A percentile compares a stretch with the other conserved stretches of the same genome.
Evolutionary conservation across 23 tunicate genomes (phyloP).

Genomic region (Botrylloides violaceus): DNA sequence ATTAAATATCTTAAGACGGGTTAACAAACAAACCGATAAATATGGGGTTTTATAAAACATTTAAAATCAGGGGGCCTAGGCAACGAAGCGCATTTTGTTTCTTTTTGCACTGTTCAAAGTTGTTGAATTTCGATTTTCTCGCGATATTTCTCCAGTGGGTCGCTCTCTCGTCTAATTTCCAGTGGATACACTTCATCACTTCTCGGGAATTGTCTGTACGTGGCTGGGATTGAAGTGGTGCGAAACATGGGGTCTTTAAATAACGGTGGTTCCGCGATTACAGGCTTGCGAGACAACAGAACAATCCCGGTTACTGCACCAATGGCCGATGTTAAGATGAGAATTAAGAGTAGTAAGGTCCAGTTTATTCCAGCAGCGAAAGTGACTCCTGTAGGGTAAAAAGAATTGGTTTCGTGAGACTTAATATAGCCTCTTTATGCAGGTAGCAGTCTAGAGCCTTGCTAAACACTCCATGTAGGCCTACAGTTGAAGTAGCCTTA

Average conservation of each 20-base stretch:
- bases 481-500: no score
- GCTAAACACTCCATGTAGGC: no score
- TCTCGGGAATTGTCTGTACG: constrained; percentile 56
- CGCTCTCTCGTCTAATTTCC: constrained; percentile 18
- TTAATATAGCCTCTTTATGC: no score
- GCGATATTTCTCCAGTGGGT: neutral
- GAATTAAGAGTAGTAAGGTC: constrained; percentile 36
- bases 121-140: constrained; percentile 10
- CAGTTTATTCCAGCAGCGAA: constrained; percentile 28
- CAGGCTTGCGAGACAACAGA: constrained; percentile 26
- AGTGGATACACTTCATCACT: constrained; percentile 45
- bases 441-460: no score
- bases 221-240: constrained; percentile 18
- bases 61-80: no score
- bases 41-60: no score
- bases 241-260: constrained; percentile 34
- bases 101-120: constrained; percentile 8
- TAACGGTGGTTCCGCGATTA: constrained; percentile 52
- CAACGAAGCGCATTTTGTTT: no score
- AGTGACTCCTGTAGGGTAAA: neutral
- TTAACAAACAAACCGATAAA: no score
- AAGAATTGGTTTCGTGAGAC: no score
- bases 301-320: constrained; percentile 63
- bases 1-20: no score
- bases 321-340: constrained; percentile 52